These are phyloP conservation scores for Dipodomys spectabilis DNA, from an alignment of 2,113 vertebrate species.

Conservation along the genomic window DNA sequence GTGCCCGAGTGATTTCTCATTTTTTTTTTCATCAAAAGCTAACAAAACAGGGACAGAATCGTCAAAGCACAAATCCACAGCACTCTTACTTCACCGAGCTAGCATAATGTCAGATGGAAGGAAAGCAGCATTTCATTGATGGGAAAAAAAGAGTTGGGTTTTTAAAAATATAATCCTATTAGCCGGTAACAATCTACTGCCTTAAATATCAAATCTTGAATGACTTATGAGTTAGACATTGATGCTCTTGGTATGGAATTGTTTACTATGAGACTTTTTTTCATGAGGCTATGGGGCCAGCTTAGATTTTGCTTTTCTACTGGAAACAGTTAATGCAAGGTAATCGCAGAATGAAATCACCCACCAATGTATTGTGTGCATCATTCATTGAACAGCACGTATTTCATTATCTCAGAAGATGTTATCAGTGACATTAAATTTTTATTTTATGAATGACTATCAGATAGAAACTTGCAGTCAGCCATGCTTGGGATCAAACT, in stretches of 20 bases:
- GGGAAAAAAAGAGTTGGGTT: neutral
- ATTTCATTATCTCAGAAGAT: neutral
- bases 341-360: neutral
- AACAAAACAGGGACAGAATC: slow-evolving; percentile 71
- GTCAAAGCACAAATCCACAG: slow-evolving; percentile 49
- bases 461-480: neutral
- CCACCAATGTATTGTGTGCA: neutral
- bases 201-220: slow-evolving; percentile 18
- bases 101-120: slow-evolving; percentile 61
- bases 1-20: neutral
- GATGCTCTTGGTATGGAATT: neutral
- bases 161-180: neutral
- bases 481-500: too few relatives aligned
- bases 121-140: slow-evolving; percentile 74
- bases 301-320: neutral
- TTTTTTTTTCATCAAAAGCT: slow-evolving; percentile 63
- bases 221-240: neutral
- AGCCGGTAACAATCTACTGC: neutral
- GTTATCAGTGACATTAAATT: neutral
- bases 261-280: neutral
- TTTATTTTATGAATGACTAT: neutral
- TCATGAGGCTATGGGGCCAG: neutral
- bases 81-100: slow-evolving; percentile 77
- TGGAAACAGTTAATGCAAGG: neutral
- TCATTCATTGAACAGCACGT: neutral